Evolutionary conservation across 2,888 invertebrate genomes (phyloP).

Genomic region (Zhuqinia jingwanae): DNA sequence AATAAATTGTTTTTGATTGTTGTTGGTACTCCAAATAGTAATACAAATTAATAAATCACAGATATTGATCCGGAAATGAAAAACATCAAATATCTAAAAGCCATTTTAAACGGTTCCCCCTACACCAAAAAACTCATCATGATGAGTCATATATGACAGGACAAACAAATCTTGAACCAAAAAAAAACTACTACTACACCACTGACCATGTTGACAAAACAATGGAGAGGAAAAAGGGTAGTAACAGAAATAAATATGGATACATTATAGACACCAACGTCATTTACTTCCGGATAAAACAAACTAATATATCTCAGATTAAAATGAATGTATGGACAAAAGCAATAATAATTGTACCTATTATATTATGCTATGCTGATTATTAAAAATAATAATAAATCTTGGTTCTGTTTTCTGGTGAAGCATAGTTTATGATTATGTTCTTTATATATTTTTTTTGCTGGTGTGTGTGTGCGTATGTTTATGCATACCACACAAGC

Average conservation of each 20-base stretch:
- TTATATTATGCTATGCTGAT: too few species aligned
- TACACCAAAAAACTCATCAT: too few species aligned
- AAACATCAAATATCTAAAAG: too few species aligned
- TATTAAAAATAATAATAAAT: conserved; percentile 53
- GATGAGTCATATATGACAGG: too few species aligned
- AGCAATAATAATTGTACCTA: conserved; percentile 8
- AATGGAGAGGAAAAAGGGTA: neutral
- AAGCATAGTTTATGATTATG: neutral
- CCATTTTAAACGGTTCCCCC: too few species aligned
- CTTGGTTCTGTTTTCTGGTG: conserved; percentile 25
- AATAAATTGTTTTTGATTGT: neutral
- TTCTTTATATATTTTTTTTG: neutral
- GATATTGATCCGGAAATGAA: conserved; percentile 40
- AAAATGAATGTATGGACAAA: conserved; percentile 27
- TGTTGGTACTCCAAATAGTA: neutral
- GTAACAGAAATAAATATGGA: conserved; percentile 1
- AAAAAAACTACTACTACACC: too few species aligned
- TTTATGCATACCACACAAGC: neutral
- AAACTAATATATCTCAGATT: conserved; percentile 23
- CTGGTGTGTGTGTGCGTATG: neutral
- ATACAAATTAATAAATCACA: conserved; percentile 38
- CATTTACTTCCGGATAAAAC: conserved; percentile 42
- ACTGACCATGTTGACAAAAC: neutral
- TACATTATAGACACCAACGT: neutral
- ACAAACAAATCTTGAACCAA: neutral